Evolutionary conservation across 1,140 invertebrate species (phyloP), one percentile per base, ranked within the genome.

Genomic region (Bombus haemorrhoidalis): DNA sequence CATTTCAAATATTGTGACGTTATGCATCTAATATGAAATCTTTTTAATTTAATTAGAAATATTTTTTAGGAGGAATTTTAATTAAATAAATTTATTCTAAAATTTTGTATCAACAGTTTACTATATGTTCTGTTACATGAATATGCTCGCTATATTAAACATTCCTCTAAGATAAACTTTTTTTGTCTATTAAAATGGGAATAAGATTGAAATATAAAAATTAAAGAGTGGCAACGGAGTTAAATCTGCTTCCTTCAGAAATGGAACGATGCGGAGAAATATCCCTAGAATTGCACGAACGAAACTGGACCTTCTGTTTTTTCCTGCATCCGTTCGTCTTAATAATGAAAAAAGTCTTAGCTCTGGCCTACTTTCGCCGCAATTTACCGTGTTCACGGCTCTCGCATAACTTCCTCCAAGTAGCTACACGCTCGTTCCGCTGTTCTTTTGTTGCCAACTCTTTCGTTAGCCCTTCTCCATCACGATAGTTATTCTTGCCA

Each of bases 281-380:
- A 28, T 64, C 39, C 32, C 39, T n/a, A n/a, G 22, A 34, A 53
- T 13, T 12, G 10, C 15, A 53, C 22, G 25, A 59, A 13, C 28
- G 28, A 41, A 53, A 57, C 10, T n/a, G n/a, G 62, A 32, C 34
- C 32, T 76, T 39, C 6, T 22, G 9, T 43, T 68, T 76, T 39
- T 22, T 25, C 25, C 22, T 34, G 34, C 64, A 18, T 32, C 22
- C 53, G 28, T 83, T 57, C 43, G n/a, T n/a, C 66, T 83, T 83
- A 78, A 83, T 83, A 83, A 83, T 83, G 82, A 9, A 83, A 69
- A 76, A 71, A 83, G 75, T 66, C 82, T 69, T 77, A 71, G 53
- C 64, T 71, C 32, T 78, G 82, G 47, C 82, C 82, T 71, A 78
- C 82, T 84, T 84, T 34, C 22, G 39, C n/a, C 37, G 47, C 47